Conservation (phyloP, 2,888 invertebrate species). For the Adelognathus sp. region DNA sequence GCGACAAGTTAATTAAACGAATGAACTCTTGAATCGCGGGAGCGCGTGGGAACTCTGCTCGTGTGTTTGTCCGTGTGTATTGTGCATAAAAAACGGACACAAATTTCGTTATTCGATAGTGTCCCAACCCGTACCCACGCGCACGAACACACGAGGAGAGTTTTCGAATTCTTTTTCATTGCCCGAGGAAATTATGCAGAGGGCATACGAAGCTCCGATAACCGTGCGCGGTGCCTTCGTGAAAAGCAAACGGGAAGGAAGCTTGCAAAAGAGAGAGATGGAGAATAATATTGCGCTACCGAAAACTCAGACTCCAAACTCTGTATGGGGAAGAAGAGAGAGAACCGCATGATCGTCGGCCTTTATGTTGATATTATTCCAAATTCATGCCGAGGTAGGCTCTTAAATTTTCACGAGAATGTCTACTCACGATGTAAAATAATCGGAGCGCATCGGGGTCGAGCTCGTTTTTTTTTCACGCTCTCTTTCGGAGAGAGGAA, state of each 20-base stretch:
- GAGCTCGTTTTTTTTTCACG: constrained; percentile 11
- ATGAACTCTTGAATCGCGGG: constrained; percentile 22
- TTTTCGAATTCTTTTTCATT: constrained; percentile 60
- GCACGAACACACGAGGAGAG: no score
- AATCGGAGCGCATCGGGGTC: constrained; percentile 51
- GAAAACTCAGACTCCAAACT: constrained; percentile 9
- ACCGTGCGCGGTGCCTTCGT: constrained; percentile 37
- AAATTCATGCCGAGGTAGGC: constrained; percentile 60
- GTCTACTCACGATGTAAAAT: constrained; percentile 61
- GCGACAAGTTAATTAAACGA: constrained; percentile 14
- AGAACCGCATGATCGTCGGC: constrained; percentile 57
- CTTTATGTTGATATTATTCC: constrained; percentile 64
- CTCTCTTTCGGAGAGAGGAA: constrained; percentile 6
- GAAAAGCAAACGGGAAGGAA: constrained; percentile 40
- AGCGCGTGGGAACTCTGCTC: background rate
- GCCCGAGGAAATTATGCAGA: constrained; percentile 55
- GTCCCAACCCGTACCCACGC: background rate
- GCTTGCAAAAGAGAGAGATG: constrained; percentile 12
- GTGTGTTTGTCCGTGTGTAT: background rate
- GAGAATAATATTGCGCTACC: constrained; percentile 51
- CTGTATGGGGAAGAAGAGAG: constrained; percentile 3
- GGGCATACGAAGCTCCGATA: constrained; percentile 55
- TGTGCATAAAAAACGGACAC: background rate
- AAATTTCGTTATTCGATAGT: constrained; percentile 41
- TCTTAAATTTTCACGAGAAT: constrained; percentile 64